Base-by-base conservation (phyloP, 2,888 invertebrate species). In the Pristionchus japonicus region DNA sequence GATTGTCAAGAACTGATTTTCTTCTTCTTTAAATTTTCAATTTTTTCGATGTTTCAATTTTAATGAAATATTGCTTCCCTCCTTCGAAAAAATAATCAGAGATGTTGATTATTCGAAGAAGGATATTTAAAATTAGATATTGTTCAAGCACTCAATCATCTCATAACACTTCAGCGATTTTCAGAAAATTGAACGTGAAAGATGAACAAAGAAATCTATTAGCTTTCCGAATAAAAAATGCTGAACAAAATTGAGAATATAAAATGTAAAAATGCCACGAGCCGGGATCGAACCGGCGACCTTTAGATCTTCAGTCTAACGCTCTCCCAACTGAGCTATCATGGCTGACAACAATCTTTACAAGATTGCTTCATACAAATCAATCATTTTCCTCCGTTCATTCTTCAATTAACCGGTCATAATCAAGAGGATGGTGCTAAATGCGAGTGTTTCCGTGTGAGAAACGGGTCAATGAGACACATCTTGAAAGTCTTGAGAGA, bases 281-380 rank as follows among this genome's bases (percentile, higher is more conserved):
- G n/a, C n/a, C n/a, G n/a, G n/a, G n/a, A n/a, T n/a, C n/a, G n/a
- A n/a, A n/a, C n/a, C n/a, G n/a, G n/a, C n/a, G n/a, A n/a, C n/a
- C n/a, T n/a, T n/a, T n/a, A 94, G 93, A 94, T 93, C 93, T 93
- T 93, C 93, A 94, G 93, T 93, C 93, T 93, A 93, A 93, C 92
- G 92, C 93, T 94, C 93, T 93, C 93, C 93, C 92, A 92, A 93
- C 93, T 93, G 93, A 94, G 93, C 85, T 85, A 84, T 84, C 85
- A 40, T 64, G 83, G 40, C 64, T 20, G 43, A 77, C 3, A 37
- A n/a, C 15, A 20, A 64, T 3, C 64, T n/a, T n/a, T n/a, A n/a
- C n/a, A n/a, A 64, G 3, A 37, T 47, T n/a, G 13, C 27, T 3
- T 77, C 9, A 70, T 43, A 57, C 4, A 77, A 40, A 40, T 23